These are phyloP conservation scores for Phaethornis superciliosus DNA, from an alignment of 2,113 vertebrate species.

Conservation along the genomic window DNA sequence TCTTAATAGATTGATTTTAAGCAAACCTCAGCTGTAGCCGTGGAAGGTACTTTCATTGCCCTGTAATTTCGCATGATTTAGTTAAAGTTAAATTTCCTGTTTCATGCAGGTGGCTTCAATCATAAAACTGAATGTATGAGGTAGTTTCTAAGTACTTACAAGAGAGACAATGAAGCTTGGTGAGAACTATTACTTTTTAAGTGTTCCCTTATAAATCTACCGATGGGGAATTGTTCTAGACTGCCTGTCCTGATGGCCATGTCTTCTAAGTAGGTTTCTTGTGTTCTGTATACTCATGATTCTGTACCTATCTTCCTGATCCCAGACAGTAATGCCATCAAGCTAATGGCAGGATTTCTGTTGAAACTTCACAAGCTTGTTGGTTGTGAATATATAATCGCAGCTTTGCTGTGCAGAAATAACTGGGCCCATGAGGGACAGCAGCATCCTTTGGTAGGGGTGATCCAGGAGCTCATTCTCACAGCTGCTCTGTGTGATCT, in stretches of 20 bases:
- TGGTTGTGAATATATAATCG: neutral
- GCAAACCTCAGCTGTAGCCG: neutral
- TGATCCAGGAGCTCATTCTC: neutral
- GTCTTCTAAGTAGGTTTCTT: neutral
- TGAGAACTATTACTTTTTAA: neutral
- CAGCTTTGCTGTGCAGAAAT: neutral
- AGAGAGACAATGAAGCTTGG: neutral
- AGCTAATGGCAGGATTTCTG: neutral
- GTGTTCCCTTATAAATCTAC: neutral
- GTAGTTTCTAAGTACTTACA: neutral
- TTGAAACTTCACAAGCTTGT: neutral
- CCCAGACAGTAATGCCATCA: neutral
- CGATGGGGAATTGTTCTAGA: neutral
- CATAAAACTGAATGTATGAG: neutral
- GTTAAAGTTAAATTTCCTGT: neutral
- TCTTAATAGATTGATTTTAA: neutral
- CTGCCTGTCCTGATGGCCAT: neutral
- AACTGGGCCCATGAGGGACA: neutral
- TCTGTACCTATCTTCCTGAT: neutral
- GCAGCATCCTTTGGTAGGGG: neutral
- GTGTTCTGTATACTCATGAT: neutral
- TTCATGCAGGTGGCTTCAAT: neutral
- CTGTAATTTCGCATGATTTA: conserved; percentile 25
- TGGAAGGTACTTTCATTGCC: neutral
- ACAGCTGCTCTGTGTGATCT: neutral